Conservation (phyloP, 2,888 invertebrate species). For the Eumerus sabulonum region DNA sequence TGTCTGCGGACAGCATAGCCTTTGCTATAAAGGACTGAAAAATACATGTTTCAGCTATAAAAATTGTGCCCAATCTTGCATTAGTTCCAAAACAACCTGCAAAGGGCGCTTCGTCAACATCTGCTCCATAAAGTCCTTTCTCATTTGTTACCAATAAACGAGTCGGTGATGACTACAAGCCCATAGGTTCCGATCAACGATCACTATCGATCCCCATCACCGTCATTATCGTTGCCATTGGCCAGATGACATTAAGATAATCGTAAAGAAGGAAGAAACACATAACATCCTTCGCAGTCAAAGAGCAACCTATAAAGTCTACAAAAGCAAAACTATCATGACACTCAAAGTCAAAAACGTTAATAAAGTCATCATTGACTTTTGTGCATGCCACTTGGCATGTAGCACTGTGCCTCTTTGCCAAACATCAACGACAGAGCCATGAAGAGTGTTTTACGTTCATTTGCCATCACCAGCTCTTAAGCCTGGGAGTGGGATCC, state of each 20-base stretch:
- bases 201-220: too few species aligned
- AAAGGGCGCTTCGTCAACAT: too few species aligned
- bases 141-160: too few species aligned
- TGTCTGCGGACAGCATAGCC: too few species aligned
- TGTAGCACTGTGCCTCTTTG: slow-evolving; percentile 20
- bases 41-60: too few species aligned
- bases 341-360: slow-evolving; percentile 32
- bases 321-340: slow-evolving; percentile 24
- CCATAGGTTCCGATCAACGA: too few species aligned
- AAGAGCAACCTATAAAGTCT: background rate
- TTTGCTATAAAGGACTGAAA: too few species aligned
- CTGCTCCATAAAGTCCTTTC: too few species aligned
- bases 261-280: slow-evolving; percentile 4
- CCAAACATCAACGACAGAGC: slow-evolving; percentile 1
- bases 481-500: slow-evolving; percentile 3
- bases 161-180: too few species aligned
- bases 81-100: too few species aligned
- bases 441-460: slow-evolving; percentile 22
- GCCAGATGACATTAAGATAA: slow-evolving; percentile 22
- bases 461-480: slow-evolving; percentile 4
- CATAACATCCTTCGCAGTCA: background rate
- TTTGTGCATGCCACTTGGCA: slow-evolving; percentile 47
- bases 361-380: slow-evolving; percentile 54
- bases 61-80: too few species aligned
- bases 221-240: background rate